Percentiles rank a stretch among this genome's conserved stretches.
Conservation (phyloP, 2,113 vertebrate species). For the Malurus elegans region DNA sequence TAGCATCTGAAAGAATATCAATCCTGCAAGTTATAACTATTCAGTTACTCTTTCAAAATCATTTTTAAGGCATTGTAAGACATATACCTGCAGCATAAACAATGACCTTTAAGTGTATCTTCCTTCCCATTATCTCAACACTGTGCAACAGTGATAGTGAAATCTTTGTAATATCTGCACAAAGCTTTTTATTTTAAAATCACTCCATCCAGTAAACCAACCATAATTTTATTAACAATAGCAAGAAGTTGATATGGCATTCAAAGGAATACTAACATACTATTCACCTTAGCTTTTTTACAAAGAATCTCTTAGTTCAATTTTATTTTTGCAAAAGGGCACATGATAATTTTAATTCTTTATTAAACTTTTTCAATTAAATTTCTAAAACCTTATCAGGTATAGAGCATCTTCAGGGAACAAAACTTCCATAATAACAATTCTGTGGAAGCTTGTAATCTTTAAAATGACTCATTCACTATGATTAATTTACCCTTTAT, state of each 20-base stretch:
- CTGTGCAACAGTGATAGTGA: conserved; percentile 51
- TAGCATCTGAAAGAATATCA: conserved; percentile 51
- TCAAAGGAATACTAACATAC: conserved; percentile 54
- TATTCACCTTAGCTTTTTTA: conserved; percentile 23
- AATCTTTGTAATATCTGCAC: conserved; percentile 57
- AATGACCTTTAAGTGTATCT: conserved; percentile 69
- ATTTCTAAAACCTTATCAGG: conserved; percentile 64
- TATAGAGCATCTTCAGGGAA: conserved; percentile 34
- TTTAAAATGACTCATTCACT: conserved; percentile 49
- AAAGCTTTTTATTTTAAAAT: conserved; percentile 70
- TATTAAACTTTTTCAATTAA: conserved; percentile 68
- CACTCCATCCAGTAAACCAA: conserved; percentile 52
- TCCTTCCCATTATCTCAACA: conserved; percentile 55
- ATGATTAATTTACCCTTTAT: conserved; percentile 66
- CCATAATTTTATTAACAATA: conserved; percentile 71
- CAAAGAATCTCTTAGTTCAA: conserved; percentile 27
- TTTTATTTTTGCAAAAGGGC: conserved; percentile 31
- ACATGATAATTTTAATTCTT: conserved; percentile 64
- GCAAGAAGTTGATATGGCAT: conserved; percentile 37
- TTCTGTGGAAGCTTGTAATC: conserved; percentile 33
- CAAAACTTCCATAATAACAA: conserved; percentile 33
- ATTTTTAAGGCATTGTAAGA: conserved; percentile 62
- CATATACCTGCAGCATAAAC: conserved; percentile 50
- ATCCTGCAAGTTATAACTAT: conserved; percentile 26
- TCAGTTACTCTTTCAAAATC: conserved; percentile 54